phyloP scores from a whole-genome alignment of 2,113 vertebrate species.

The Takifugu bimaculatus region DNA sequence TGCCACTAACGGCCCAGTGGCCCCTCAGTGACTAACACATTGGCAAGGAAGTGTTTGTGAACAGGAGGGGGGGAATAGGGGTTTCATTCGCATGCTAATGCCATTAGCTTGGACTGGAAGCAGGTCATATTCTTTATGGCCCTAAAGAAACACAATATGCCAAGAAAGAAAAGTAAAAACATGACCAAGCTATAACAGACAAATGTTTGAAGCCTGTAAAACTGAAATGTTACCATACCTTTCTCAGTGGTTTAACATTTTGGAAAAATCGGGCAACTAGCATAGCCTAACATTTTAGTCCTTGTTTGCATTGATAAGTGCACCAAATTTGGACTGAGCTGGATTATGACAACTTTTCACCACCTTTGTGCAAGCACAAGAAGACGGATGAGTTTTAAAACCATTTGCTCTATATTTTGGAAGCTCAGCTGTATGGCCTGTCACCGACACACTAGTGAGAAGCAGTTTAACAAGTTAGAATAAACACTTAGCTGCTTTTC shows the following conservation, averaged over 20 bases:
- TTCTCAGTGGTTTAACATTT: not conserved
- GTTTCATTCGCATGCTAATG: constrained; percentile 56
- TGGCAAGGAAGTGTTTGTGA: constrained; percentile 22
- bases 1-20: constrained; percentile 26
- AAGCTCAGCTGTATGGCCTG: constrained; percentile 5
- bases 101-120: constrained; percentile 53
- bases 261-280: not conserved
- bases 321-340: not conserved
- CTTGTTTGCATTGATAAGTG: not conserved
- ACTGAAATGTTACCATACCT: not conserved
- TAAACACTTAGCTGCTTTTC: constrained; percentile 40
- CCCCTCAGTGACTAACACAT: constrained; percentile 33
- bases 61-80: constrained; percentile 40
- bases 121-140: constrained; percentile 52
- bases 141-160: constrained; percentile 26
- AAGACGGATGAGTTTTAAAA: constrained; percentile 1
- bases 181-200: constrained; percentile 3
- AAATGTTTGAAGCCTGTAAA: constrained; percentile 5
- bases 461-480: constrained; percentile 22
- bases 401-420: not conserved
- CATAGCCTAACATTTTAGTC: not conserved
- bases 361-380: not conserved
- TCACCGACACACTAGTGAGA: constrained; percentile 26
- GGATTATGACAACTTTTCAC: not conserved
- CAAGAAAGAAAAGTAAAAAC: constrained; percentile 2